phyloP scores from a whole-genome alignment of 2,113 vertebrate genomes.

The Trinectes maculatus region DNA sequence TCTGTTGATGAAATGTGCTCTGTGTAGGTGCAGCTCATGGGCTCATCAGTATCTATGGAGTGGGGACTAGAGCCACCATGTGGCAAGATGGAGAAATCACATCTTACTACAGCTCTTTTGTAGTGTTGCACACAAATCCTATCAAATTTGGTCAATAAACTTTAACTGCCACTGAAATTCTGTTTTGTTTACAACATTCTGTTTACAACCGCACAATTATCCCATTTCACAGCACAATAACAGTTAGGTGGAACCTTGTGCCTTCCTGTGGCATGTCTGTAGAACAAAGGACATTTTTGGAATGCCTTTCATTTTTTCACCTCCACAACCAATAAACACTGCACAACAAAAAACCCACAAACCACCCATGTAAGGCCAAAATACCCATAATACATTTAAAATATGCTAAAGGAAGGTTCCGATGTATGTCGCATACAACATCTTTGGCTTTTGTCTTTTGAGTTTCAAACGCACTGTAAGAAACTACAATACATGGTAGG shows the following conservation, averaged over 20 bases:
- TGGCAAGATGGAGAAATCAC: conserved; percentile 48
- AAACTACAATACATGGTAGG: not conserved
- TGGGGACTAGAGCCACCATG: conserved; percentile 66
- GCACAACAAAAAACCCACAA: conserved; percentile 28
- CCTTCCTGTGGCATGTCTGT: conserved; percentile 38
- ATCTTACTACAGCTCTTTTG: conserved; percentile 8
- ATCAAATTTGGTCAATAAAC: conserved; percentile 40
- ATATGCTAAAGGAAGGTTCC: conserved; percentile 28
- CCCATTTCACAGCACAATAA: conserved; percentile 20
- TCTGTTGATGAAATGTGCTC: conserved; percentile 70
- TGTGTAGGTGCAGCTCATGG: conserved; percentile 43
- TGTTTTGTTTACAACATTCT: no score
- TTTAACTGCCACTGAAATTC: conserved; percentile 22
- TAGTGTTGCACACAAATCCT: conserved; percentile 16
- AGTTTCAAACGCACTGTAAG: conserved; percentile 15
- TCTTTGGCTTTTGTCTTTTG: conserved; percentile 9
- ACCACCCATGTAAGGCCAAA: conserved; percentile 42
- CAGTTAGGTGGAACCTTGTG: conserved; percentile 24
- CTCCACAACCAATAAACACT: conserved; percentile 65
- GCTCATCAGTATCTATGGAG: not conserved
- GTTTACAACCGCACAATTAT: conserved; percentile 26
- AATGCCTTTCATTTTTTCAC: conserved; percentile 71
- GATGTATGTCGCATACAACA: not conserved
- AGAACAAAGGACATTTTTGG: conserved; percentile 61
- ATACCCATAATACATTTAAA: conserved; percentile 38